Evolutionary conservation across 2,888 invertebrate genomes (phyloP).

Genomic region (Tigriopus californicus): DNA sequence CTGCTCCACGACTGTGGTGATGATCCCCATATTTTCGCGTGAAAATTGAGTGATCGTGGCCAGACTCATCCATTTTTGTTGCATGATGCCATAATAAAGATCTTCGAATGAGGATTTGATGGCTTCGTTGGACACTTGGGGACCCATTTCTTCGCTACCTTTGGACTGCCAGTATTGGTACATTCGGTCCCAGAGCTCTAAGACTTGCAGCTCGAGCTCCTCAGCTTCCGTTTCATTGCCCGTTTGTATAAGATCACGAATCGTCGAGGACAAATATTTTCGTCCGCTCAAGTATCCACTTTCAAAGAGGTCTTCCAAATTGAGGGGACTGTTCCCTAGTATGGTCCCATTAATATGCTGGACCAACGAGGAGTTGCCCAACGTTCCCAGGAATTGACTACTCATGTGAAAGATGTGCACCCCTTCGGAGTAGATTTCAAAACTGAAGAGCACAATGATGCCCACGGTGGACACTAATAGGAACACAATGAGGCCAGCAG

Average conservation of each 20-base stretch:
- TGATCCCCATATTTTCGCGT: conserved; percentile 71
- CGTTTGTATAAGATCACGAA: background rate
- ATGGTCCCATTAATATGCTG: conserved; percentile 37
- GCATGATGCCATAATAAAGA: conserved; percentile 25
- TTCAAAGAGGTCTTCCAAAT: conserved; percentile 63
- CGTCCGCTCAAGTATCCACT: conserved; percentile 84
- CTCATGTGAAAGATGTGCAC: conserved; percentile 62
- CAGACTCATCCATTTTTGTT: conserved; percentile 24
- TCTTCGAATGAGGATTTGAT: conserved; percentile 51
- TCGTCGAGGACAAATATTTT: conserved; percentile 53
- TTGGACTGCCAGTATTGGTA: conserved; percentile 60
- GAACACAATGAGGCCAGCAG: conserved; percentile 64
- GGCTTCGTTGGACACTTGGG: conserved; percentile 50
- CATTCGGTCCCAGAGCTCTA: conserved; percentile 80
- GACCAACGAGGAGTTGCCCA: conserved; percentile 69
- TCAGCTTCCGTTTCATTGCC: conserved; percentile 4
- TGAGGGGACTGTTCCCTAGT: background rate
- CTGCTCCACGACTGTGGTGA: conserved; percentile 65
- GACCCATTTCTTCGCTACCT: conserved; percentile 33
- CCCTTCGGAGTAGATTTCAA: conserved; percentile 78
- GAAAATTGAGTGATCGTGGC: conserved; percentile 57
- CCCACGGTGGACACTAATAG: conserved; percentile 57
- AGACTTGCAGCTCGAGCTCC: conserved; percentile 60
- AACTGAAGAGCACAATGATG: conserved; percentile 50
- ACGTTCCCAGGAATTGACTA: conserved; percentile 48